Evolutionary conservation across 2,888 invertebrate genomes (phyloP).

Genomic region (Leucophora obtusa): DNA sequence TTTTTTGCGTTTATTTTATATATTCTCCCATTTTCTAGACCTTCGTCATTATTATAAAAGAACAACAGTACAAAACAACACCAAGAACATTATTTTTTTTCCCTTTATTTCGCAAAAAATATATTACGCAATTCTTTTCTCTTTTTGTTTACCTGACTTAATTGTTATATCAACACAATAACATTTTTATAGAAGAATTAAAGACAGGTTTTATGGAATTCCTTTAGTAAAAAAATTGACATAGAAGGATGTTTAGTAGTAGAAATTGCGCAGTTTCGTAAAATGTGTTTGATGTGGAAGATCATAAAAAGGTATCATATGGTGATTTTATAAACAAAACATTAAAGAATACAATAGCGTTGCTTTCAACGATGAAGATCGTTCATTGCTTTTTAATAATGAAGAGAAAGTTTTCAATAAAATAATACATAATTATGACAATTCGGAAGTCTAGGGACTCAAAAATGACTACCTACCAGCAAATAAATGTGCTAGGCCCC

Average conservation of each 20-base stretch:
- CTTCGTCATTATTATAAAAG: slow-evolving; percentile 41
- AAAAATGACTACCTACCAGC: no score
- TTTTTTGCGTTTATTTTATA: slow-evolving; percentile 22
- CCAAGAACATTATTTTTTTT: slow-evolving; percentile 18
- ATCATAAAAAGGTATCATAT: neutral
- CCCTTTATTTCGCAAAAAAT: neutral
- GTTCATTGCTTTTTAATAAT: no score
- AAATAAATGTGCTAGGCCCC: no score
- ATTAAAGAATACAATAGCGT: no score
- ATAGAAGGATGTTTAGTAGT: slow-evolving; percentile 33
- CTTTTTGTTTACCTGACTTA: slow-evolving; percentile 30
- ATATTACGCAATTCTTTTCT: slow-evolving; percentile 52
- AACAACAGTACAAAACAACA: slow-evolving; percentile 13
- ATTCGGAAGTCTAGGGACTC: no score
- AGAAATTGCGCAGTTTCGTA: slow-evolving; percentile 47
- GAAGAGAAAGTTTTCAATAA: no score
- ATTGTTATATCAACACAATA: slow-evolving; percentile 30
- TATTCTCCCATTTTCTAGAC: slow-evolving; percentile 60
- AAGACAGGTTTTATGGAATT: slow-evolving; percentile 55
- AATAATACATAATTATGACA: no score
- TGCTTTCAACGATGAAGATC: no score
- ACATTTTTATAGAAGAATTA: slow-evolving; percentile 33
- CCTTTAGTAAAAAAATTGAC: slow-evolving; percentile 11
- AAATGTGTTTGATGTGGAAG: slow-evolving; percentile 26
- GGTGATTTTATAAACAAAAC: no score